phyloP scores from a whole-genome alignment of 2,797 vertebrate species.

The Danio choprae region DNA sequence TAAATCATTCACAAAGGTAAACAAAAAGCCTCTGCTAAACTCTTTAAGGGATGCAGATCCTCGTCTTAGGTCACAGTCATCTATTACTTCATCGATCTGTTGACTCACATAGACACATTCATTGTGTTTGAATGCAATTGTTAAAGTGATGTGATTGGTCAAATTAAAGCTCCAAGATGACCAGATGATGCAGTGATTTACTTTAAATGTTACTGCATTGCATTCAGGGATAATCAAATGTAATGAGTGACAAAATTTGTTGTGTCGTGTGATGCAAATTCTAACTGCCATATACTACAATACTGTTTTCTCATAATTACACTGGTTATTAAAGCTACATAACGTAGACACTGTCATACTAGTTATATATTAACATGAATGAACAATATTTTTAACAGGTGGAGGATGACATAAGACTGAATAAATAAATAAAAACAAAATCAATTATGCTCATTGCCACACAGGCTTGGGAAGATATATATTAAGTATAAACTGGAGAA shows the following conservation, averaged over 20 bases:
- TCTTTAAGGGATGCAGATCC: conserved; percentile 36
- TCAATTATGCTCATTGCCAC: no score
- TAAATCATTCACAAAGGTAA: conserved; percentile 8
- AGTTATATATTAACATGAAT: no score
- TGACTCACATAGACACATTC: conserved; percentile 24
- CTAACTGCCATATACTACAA: neutral
- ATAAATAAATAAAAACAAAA: no score
- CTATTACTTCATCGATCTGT: conserved; percentile 50
- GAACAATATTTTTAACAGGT: no score
- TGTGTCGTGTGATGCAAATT: neutral
- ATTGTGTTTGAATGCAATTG: conserved; percentile 22
- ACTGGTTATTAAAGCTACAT: neutral
- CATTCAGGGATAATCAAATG: neutral
- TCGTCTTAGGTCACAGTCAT: neutral
- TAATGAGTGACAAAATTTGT: neutral
- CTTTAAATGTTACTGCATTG: conserved; percentile 19
- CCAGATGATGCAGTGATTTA: neutral
- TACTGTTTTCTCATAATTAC: neutral
- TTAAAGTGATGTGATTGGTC: conserved; percentile 6
- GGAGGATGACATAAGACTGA: no score
- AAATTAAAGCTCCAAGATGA: neutral
- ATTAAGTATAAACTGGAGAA: no score
- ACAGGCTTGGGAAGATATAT: no score
- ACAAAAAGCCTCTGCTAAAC: conserved; percentile 10
- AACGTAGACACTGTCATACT: no score